Percentiles rank a stretch among this genome's conserved stretches.
Conservation (phyloP, 2,113 vertebrate genomes). For the Eptesicus fuscus region DNA sequence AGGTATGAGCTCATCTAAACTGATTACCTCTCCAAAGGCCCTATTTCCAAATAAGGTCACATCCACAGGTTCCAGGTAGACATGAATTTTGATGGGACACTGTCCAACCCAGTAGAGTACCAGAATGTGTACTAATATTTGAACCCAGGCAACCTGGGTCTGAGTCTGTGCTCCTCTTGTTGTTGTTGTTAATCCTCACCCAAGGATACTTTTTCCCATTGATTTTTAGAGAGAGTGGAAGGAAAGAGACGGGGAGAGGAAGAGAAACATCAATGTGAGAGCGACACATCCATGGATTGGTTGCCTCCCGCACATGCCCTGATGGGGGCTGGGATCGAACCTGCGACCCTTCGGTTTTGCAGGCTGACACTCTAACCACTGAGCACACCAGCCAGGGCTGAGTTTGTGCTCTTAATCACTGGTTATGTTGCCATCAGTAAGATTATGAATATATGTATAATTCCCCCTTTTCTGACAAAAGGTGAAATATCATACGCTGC, state of each 20-base stretch:
- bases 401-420: background rate
- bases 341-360: no score
- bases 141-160: background rate
- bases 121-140: background rate
- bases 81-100: background rate
- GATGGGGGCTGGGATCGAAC: no score
- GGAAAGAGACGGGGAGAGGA: no score
- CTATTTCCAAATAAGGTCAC: background rate
- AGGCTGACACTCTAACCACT: no score
- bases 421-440: background rate
- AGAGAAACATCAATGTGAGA: no score
- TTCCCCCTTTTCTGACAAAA: background rate
- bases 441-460: background rate
- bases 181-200: no score
- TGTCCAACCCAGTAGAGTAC: background rate
- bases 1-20: background rate
- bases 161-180: no score
- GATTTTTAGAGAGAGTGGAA: no score
- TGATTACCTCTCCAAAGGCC: background rate
- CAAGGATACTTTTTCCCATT: no score
- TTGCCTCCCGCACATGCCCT: no score
- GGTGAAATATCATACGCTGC: background rate
- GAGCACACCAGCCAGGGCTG: background rate
- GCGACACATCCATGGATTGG: no score
- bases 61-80: background rate